These are phyloP conservation scores for Spongia lamella DNA, from an alignment of 37 sponge, comb jelly and placozoan species.

Conservation along the genomic window DNA sequence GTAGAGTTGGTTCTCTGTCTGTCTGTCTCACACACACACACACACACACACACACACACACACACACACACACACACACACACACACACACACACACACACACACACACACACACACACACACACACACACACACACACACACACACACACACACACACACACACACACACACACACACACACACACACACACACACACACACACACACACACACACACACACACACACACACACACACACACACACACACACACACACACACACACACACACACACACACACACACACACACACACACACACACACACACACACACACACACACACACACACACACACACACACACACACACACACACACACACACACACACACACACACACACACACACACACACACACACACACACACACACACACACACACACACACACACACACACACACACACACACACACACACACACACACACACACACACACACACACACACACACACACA, in stretches of 20 bases:
- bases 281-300: conserved; percentile 27
- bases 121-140: conserved; percentile 39
- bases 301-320: conserved; percentile 31
- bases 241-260: conserved; percentile 9
- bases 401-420: conserved; percentile 42
- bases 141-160: conserved; percentile 39
- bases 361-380: conserved; percentile 45
- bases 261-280: conserved; percentile 33
- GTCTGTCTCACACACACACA: conserved; percentile 10
- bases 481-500: conserved; percentile 38
- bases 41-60: conserved; percentile 35
- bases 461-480: conserved; percentile 21
- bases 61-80: conserved; percentile 37
- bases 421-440: conserved; percentile 38
- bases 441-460: conserved; percentile 32
- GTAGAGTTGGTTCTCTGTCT: too few relatives aligned
- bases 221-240: conserved; percentile 39
- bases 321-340: conserved; percentile 46
- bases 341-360: conserved; percentile 46
- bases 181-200: conserved; percentile 39
- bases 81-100: conserved; percentile 39
- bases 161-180: conserved; percentile 35
- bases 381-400: conserved; percentile 46
- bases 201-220: conserved; percentile 39
- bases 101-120: conserved; percentile 39